Percentiles rank a stretch among this genome's conserved stretches.
Conservation (phyloP, 2,797 vertebrate genomes). For the Mormyrops boulengeri region DNA sequence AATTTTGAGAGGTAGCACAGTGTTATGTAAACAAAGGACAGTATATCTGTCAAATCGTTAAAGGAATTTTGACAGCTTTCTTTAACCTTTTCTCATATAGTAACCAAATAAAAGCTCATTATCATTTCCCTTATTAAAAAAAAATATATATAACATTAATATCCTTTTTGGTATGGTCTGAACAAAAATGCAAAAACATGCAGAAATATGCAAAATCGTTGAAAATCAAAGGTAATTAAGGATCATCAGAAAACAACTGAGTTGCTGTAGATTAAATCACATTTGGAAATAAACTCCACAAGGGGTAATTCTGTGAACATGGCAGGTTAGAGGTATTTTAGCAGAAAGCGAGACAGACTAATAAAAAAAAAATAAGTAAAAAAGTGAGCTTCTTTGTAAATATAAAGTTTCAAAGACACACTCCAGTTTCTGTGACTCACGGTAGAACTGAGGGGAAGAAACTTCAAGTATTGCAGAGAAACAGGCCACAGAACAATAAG, state of each 20-base stretch:
- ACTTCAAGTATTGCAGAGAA: neutral
- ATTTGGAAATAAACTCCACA: neutral
- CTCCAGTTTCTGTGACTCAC: neutral
- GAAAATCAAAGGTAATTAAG: neutral
- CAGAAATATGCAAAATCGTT: neutral
- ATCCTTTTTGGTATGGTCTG: neutral
- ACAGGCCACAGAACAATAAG: neutral
- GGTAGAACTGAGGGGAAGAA: neutral
- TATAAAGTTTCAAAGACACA: neutral
- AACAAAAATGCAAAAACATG: neutral
- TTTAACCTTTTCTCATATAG: neutral
- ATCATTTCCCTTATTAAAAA: neutral
- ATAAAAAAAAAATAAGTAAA: neutral
- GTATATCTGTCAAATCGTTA: neutral
- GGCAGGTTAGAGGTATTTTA: neutral
- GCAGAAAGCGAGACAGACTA: neutral
- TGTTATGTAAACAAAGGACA: neutral
- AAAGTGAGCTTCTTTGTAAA: neutral
- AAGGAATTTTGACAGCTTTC: neutral
- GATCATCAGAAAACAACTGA: neutral
- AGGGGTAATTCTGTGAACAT: neutral
- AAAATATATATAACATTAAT: neutral
- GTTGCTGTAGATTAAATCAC: neutral
- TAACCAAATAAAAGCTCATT: neutral
- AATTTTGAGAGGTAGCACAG: neutral